These are phyloP conservation scores for Stenodera caucasica DNA, from an alignment of 2,888 invertebrate species.

Conservation along the genomic window DNA sequence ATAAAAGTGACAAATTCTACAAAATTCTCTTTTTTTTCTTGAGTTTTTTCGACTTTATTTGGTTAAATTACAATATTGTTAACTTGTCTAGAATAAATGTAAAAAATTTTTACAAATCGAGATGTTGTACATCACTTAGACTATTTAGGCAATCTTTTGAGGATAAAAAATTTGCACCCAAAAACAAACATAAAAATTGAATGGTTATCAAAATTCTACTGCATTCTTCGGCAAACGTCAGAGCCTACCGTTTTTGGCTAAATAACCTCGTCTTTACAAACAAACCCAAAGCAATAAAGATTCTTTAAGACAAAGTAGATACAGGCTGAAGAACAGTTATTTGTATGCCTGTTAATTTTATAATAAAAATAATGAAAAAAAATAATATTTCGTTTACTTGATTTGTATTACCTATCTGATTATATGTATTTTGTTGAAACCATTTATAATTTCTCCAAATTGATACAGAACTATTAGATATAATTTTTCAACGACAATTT, in stretches of 20 bases:
- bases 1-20: too few species aligned
- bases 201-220: slow-evolving; percentile 23
- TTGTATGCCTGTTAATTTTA: not conserved
- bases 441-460: not conserved
- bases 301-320: not conserved
- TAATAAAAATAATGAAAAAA: slow-evolving; percentile 4
- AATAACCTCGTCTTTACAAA: not conserved
- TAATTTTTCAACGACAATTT: slow-evolving; percentile 28
- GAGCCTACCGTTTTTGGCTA: not conserved
- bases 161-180: not conserved
- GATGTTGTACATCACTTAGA: too few species aligned
- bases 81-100: too few species aligned
- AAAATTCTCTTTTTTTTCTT: too few species aligned
- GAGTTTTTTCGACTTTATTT: too few species aligned
- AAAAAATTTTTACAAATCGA: too few species aligned
- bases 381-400: not conserved
- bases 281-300: slow-evolving; percentile 1
- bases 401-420: slow-evolving; percentile 2
- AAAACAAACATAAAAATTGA: slow-evolving; percentile 15
- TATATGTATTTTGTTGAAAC: not conserved
- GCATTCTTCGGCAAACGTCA: slow-evolving; percentile 15
- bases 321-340: slow-evolving; percentile 3
- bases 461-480: slow-evolving; percentile 19
- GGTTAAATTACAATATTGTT: too few species aligned
- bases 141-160: too few species aligned